These are phyloP conservation scores for Polyommatus icarus DNA, from an alignment of 2,888 invertebrate genomes.

Conservation along the genomic window DNA sequence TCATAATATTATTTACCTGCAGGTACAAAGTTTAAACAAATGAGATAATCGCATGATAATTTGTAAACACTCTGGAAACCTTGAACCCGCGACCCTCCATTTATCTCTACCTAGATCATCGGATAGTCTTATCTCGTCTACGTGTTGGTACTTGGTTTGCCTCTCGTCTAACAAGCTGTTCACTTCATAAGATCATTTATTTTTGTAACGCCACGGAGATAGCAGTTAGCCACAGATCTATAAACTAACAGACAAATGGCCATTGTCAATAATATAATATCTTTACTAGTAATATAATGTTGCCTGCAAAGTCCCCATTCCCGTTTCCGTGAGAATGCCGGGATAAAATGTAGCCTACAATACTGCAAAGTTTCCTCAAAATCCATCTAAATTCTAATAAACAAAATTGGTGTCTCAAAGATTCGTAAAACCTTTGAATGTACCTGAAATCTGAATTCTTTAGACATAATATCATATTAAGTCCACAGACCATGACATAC, in stretches of 20 bases:
- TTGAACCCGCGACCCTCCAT: slow-evolving; percentile 37
- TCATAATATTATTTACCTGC: neutral
- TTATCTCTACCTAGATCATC: slow-evolving; percentile 34
- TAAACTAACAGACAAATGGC: neutral
- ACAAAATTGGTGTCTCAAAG: no score
- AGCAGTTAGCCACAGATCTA: neutral
- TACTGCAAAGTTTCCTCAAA: no score
- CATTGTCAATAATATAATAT: no score
- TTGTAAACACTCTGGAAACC: slow-evolving; percentile 22
- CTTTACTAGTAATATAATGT: no score
- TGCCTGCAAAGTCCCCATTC: no score
- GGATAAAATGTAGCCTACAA: no score
- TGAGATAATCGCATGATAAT: slow-evolving; percentile 9
- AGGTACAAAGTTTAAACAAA: neutral
- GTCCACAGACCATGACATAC: no score
- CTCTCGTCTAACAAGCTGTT: neutral
- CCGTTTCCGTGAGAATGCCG: no score
- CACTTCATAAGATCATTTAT: slow-evolving; percentile 5
- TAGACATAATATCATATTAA: no score
- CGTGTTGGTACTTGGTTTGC: neutral
- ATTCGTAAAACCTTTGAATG: no score
- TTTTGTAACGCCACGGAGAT: slow-evolving; percentile 9
- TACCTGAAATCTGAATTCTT: no score
- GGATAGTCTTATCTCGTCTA: neutral
- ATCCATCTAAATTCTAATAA: no score